These are phyloP conservation scores for Ferrisia virgata DNA, from an alignment of 2,888 invertebrate species.

Conservation along the genomic window DNA sequence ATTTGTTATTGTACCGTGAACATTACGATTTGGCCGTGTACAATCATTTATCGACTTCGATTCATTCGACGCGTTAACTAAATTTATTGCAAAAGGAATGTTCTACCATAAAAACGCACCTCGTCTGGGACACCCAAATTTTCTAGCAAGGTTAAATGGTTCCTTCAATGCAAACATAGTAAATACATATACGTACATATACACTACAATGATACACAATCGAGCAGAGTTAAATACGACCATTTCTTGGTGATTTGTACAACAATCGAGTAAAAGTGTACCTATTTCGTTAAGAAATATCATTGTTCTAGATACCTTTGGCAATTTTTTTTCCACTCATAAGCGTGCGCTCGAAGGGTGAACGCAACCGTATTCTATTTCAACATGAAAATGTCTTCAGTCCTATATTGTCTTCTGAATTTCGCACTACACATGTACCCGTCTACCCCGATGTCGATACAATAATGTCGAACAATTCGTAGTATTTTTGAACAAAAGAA, in stretches of 20 bases:
- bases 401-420: background rate
- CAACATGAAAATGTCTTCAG: background rate
- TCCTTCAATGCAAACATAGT: background rate
- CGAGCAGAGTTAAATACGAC: background rate
- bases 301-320: background rate
- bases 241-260: background rate
- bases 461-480: too few relatives aligned
- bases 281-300: background rate
- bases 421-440: background rate
- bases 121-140: background rate
- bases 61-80: background rate
- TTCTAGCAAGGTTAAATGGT: background rate
- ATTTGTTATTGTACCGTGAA: constrained; percentile 28
- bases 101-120: background rate
- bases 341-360: background rate
- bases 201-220: background rate
- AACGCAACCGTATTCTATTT: too few relatives aligned
- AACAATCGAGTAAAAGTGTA: background rate
- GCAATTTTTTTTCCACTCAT: background rate
- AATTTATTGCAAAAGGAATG: constrained; percentile 3
- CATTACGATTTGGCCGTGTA: background rate
- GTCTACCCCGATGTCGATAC: background rate
- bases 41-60: constrained; percentile 4
- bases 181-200: too few relatives aligned
- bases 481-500: too few relatives aligned